Percentiles rank a stretch among this genome's conserved stretches.
phyloP scores from a whole-genome alignment of 2,888 invertebrate species.

The Andrena hattorfiana region DNA sequence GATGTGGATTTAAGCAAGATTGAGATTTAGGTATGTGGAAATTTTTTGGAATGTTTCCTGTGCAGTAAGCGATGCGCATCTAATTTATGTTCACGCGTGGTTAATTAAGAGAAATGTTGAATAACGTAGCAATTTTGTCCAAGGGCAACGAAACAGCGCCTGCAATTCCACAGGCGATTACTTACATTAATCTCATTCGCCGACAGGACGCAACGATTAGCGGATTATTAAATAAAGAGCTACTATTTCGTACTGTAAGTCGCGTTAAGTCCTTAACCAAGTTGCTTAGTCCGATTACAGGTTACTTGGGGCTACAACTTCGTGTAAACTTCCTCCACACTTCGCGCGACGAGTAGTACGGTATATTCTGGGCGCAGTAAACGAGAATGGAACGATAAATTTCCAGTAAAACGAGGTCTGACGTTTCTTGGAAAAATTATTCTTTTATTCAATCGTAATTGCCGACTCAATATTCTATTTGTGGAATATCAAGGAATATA shows the following conservation, averaged over 20 bases:
- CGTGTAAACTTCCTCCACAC: constrained; percentile 6
- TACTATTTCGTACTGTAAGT: constrained; percentile 55
- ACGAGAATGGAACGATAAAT: not conserved
- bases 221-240: constrained; percentile 74
- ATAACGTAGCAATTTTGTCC: not conserved
- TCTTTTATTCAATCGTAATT: no score
- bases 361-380: not conserved
- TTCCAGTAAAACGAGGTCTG: not conserved
- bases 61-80: no score
- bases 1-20: no score
- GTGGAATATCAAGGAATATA: no score
- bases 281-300: constrained; percentile 60
- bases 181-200: constrained; percentile 15
- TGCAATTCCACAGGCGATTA: constrained; percentile 15
- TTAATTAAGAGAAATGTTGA: constrained; percentile 16
- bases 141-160: not conserved
- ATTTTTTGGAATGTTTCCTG: no score
- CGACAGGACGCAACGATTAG: constrained; percentile 59
- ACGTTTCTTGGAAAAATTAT: no score
- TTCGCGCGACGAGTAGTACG: not conserved
- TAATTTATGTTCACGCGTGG: no score
- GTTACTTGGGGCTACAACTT: constrained; percentile 16
- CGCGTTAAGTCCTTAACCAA: constrained; percentile 66
- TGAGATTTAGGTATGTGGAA: no score
- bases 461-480: no score